Evolutionary conservation across 23 tunicate genomes (phyloP), one percentile per base, ranked within the genome.

Genomic region (Aplidium turbinatum): DNA sequence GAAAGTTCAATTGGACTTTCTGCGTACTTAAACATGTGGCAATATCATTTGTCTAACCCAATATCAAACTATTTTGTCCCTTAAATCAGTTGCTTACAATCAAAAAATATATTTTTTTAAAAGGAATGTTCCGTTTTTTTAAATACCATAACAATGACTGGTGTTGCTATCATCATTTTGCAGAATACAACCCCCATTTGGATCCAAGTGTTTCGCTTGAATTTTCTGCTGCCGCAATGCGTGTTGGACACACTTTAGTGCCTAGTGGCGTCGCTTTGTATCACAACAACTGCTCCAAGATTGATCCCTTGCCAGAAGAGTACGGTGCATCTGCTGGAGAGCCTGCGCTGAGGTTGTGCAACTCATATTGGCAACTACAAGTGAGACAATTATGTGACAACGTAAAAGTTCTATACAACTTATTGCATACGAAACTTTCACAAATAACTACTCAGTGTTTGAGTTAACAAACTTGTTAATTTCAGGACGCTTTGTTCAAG

Each of bases 161-260:
- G 16, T 42, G 50, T 42, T 42, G 50, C 50, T 42, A 11, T 16
- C 50, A 42, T 9, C 16, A 11, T 16, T 11, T 60, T 60, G 20
- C 74, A 91, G 97, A 77, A 23, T 91, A 91, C 82, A 84, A 91
- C 58, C 36, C 76, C 2, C 55, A 85, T 48, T 52, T 91, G 47
- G 79, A 77, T 55, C 91, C 97, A 18, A 34, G 88, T 3, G 64
- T 91, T 33, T 66, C 90, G 25, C 78, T 57, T 1, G 97, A 91
- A 35, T 91, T 91, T 62, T 39, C 97, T 0, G 63, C 66, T 2
- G 97, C 97, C n/a, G 97, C 97, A 26, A 91, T 91, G 97, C 52
- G 97, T 28, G 53, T 79, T 47, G 97, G 91, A 18, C 97, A 91
- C 65, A 80, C 80, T 38, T 39, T 84, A 50, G 71, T 91, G 23